These are phyloP conservation scores for Plagodis dolabraria DNA, from an alignment of 2,888 invertebrate species.

Conservation along the genomic window DNA sequence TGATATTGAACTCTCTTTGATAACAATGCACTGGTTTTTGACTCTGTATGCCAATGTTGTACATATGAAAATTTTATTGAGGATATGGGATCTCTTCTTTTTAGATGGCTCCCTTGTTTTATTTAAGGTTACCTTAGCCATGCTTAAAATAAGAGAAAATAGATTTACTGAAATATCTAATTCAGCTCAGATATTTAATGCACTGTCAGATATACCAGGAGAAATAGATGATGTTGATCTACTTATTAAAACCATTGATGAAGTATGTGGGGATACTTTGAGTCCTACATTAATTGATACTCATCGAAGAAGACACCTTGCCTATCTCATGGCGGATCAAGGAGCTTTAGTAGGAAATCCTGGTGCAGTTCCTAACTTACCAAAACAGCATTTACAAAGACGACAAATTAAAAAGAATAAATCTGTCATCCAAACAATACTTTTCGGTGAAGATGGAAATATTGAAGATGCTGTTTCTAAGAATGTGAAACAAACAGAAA, in stretches of 20 bases:
- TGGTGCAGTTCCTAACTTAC: slow-evolving; percentile 94
- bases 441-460: slow-evolving; percentile 92
- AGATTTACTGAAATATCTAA: slow-evolving; percentile 94
- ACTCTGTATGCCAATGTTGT: slow-evolving; percentile 98
- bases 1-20: slow-evolving; percentile 97
- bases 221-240: slow-evolving; percentile 96
- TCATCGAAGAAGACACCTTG: slow-evolving; percentile 95
- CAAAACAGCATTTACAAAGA: slow-evolving; percentile 94
- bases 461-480: slow-evolving; percentile 96
- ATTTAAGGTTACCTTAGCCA: slow-evolving; percentile 97
- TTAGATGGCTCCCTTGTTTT: slow-evolving; percentile 97
- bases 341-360: slow-evolving; percentile 97
- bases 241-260: slow-evolving; percentile 89
- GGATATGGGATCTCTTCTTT: slow-evolving; percentile 99
- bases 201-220: slow-evolving; percentile 97
- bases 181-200: slow-evolving; percentile 99
- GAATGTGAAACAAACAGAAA: slow-evolving; percentile 99
- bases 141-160: slow-evolving; percentile 92
- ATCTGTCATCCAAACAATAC: slow-evolving; percentile 94
- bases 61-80: slow-evolving; percentile 95
- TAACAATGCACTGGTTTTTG: slow-evolving; percentile 98
- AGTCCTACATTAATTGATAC: slow-evolving; percentile 95
- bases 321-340: slow-evolving; percentile 98
- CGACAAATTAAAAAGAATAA: slow-evolving; percentile 96
- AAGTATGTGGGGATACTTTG: slow-evolving; percentile 91